phyloP scores from a whole-genome alignment of 2,888 invertebrate genomes.

The Tinea trinotella region DNA sequence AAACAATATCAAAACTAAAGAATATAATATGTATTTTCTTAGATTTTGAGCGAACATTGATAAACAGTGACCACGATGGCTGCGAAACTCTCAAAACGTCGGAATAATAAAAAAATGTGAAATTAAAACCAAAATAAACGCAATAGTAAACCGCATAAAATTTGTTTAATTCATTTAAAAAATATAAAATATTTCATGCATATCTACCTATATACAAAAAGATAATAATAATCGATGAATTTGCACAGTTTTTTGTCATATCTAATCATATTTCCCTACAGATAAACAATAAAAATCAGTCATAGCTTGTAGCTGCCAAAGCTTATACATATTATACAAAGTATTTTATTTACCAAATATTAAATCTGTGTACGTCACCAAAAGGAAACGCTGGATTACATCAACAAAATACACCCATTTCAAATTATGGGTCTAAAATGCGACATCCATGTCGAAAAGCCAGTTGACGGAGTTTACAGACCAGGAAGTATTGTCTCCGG shows the following conservation, averaged over 20 bases:
- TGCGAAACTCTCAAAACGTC: too few relatives aligned
- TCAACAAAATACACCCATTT: background rate
- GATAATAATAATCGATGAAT: background rate
- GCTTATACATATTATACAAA: background rate
- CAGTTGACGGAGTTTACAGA: conserved; percentile 1
- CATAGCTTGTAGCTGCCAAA: background rate
- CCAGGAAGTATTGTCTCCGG: background rate
- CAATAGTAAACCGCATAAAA: too few relatives aligned
- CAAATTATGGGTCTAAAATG: conserved; percentile 8
- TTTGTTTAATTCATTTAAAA: too few relatives aligned
- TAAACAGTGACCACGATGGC: too few relatives aligned
- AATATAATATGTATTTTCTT: too few relatives aligned
- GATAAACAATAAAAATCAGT: background rate
- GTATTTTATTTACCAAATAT: background rate
- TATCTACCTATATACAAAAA: background rate
- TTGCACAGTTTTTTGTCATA: background rate
- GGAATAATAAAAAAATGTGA: too few relatives aligned
- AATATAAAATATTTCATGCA: background rate
- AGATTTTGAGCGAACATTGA: too few relatives aligned
- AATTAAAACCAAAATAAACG: too few relatives aligned
- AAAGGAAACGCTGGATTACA: background rate
- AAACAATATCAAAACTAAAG: too few relatives aligned
- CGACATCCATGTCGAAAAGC: background rate
- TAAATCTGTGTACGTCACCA: background rate
- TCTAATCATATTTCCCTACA: background rate